Evolutionary conservation across 2,797 vertebrate species (phyloP).

Genomic region (Pseudochromis fuscus): DNA sequence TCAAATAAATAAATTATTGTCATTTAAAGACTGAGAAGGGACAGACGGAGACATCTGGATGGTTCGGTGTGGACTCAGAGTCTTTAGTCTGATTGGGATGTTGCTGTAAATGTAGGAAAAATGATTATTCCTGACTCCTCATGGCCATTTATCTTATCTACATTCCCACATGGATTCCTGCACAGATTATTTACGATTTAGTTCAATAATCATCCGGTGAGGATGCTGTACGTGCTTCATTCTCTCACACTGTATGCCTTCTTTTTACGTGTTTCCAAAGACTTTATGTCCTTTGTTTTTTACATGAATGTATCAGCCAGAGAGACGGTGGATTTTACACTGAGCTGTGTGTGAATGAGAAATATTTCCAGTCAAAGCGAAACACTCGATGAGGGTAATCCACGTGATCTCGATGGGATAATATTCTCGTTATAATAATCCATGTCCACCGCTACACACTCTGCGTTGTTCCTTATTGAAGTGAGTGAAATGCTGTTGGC

Average conservation of each 20-base stretch:
- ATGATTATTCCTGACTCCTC: not conserved
- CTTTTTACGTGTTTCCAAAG: conserved; percentile 51
- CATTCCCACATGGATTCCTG: not conserved
- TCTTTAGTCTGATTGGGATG: conserved; percentile 6
- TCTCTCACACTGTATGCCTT: conserved; percentile 49
- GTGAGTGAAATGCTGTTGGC: conserved; percentile 26
- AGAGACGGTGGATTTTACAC: conserved; percentile 24
- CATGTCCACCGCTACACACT: conserved; percentile 2
- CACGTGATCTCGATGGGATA: conserved; percentile 20
- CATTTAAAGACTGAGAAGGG: not conserved
- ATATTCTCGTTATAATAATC: conserved; percentile 24
- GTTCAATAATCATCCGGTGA: no score
- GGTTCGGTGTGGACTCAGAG: no score
- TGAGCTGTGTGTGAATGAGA: conserved; percentile 16
- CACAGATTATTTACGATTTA: not conserved
- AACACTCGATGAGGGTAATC: not conserved
- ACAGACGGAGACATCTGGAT: not conserved
- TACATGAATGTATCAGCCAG: conserved; percentile 47
- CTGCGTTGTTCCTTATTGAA: conserved; percentile 10
- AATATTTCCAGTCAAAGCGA: conserved; percentile 12
- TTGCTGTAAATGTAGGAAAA: not conserved
- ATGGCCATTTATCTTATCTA: conserved; percentile 5
- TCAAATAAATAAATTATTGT: not conserved
- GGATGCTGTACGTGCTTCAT: conserved; percentile 24
- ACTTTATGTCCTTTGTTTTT: conserved; percentile 26